Evolutionary conservation across 2,113 vertebrate species (phyloP).

Genomic region (Antechinus flavipes): DNA sequence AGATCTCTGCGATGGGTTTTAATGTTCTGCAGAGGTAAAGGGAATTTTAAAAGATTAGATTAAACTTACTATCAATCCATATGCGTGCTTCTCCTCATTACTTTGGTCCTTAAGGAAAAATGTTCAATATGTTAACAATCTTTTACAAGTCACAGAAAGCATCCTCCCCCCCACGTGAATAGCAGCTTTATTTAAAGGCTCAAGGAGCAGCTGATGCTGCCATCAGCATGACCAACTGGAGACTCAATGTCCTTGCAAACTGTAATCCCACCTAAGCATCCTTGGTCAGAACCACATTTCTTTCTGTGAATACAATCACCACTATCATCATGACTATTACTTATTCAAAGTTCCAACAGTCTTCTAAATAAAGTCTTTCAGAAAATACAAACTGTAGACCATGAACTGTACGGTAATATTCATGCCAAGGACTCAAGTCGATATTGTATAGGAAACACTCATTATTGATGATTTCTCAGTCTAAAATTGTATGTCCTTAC

Average conservation of each 20-base stretch:
- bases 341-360: background rate
- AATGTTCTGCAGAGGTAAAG: slow-evolving; percentile 86
- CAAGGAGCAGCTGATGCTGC: background rate
- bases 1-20: slow-evolving; percentile 82
- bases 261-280: background rate
- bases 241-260: background rate
- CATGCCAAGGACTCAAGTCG: slow-evolving; percentile 33
- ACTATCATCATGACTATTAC: background rate
- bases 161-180: background rate
- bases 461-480: background rate
- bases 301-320: background rate
- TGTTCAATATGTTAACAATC: slow-evolving; percentile 89
- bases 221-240: background rate
- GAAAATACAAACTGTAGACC: background rate
- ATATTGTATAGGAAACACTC: background rate
- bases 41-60: slow-evolving; percentile 82
- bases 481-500: background rate
- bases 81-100: slow-evolving; percentile 99
- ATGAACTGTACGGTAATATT: background rate
- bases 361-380: slow-evolving; percentile 15
- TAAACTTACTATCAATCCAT: slow-evolving; percentile 99
- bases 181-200: background rate
- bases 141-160: slow-evolving; percentile 60
- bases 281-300: slow-evolving; percentile 28
- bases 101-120: slow-evolving; percentile 99